Percentiles rank a stretch among this genome's conserved stretches.
These are phyloP conservation scores for Drosophila subpulchrella DNA, from an alignment of 1,140 invertebrate genomes.

Conservation along the genomic window DNA sequence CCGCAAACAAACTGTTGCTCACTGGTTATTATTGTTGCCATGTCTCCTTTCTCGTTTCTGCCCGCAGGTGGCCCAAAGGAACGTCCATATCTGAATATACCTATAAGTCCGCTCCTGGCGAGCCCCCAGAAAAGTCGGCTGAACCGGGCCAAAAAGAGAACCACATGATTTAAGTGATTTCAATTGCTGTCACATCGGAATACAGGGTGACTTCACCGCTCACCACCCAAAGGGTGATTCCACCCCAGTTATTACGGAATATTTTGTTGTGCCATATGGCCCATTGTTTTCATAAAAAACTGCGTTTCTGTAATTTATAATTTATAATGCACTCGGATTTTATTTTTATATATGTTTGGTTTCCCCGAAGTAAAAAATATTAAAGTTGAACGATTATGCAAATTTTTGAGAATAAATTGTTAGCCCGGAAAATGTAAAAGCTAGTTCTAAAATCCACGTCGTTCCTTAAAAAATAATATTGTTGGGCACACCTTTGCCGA, in stretches of 20 bases:
- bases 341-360: too few relatives aligned
- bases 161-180: conserved; percentile 47
- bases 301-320: conserved; percentile 10
- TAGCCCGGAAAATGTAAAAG: too few relatives aligned
- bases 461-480: too few relatives aligned
- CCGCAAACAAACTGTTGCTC: conserved; percentile 78
- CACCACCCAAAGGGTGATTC: conserved; percentile 35
- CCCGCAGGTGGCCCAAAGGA: conserved; percentile 59
- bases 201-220: conserved; percentile 37
- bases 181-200: conserved; percentile 23
- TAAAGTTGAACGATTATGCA: too few relatives aligned
- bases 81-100: conserved; percentile 40
- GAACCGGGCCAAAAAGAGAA: conserved; percentile 32
- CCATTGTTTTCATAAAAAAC: conserved; percentile 3
- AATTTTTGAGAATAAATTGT: too few relatives aligned
- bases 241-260: conserved; percentile 20
- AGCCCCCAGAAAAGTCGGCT: conserved; percentile 14
- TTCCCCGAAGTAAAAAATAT: too few relatives aligned
- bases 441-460: too few relatives aligned
- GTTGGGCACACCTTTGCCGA: too few relatives aligned
- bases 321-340: background rate
- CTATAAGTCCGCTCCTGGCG: conserved; percentile 50
- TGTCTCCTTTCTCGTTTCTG: conserved; percentile 42
- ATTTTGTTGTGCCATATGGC: conserved; percentile 27
- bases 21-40: conserved; percentile 61